These are phyloP conservation scores for Phasianus colchicus DNA, from an alignment of 2,113 vertebrate genomes.

Conservation along the genomic window DNA sequence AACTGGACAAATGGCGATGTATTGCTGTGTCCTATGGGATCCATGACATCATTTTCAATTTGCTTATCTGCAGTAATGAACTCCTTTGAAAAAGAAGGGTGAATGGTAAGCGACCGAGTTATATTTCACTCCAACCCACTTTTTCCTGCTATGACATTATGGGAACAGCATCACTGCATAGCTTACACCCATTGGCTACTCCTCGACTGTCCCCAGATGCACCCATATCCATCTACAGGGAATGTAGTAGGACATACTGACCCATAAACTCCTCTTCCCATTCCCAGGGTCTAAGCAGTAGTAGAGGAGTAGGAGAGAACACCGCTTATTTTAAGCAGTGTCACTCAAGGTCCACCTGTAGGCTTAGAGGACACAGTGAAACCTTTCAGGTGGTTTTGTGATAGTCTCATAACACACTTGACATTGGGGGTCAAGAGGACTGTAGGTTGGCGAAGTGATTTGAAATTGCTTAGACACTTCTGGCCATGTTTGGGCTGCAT, in stretches of 20 bases:
- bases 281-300: neutral
- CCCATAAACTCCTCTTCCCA: neutral
- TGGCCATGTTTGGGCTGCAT: neutral
- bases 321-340: rapidly evolving
- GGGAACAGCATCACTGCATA: neutral
- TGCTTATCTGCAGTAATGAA: conserved; percentile 38
- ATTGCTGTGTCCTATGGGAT: conserved; percentile 8
- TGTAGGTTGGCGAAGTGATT: rapidly evolving
- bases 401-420: neutral
- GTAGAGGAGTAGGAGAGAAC: neutral
- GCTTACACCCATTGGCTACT: neutral
- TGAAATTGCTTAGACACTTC: neutral
- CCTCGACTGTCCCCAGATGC: neutral
- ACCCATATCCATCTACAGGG: neutral
- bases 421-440: neutral
- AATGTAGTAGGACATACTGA: neutral
- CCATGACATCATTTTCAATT: conserved; percentile 56
- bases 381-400: neutral
- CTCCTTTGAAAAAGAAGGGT: neutral
- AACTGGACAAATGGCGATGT: conserved; percentile 5
- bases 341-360: neutral
- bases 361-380: neutral
- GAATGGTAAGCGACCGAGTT: neutral
- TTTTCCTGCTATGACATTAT: conserved; percentile 20
- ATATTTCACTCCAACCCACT: neutral